Percentiles rank a stretch among this genome's conserved stretches.
Conservation (phyloP, 2,888 invertebrate species). For the Aphidius colemani region DNA sequence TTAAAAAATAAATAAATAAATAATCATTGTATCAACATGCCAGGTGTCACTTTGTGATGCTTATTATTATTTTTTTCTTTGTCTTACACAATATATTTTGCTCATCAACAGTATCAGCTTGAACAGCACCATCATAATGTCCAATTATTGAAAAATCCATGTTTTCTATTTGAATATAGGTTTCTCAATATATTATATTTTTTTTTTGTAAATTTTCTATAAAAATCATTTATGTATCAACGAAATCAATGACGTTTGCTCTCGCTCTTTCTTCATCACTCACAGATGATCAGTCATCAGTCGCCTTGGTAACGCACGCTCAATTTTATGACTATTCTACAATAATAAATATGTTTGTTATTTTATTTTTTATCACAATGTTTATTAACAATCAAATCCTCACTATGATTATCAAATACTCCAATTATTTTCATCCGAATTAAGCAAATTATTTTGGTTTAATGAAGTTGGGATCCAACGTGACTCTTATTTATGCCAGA, state of each 20-base stretch:
- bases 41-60: slow-evolving; percentile 9
- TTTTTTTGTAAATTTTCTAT: slow-evolving; percentile 26
- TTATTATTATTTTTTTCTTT: slow-evolving; percentile 27
- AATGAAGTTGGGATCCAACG: too few relatives aligned
- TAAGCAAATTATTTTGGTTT: too few relatives aligned
- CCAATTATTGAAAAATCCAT: slow-evolving; percentile 54
- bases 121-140: slow-evolving; percentile 50
- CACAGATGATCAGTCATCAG: slow-evolving; percentile 43
- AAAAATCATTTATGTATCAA: slow-evolving; percentile 8
- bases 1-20: not conserved
- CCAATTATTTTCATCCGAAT: too few relatives aligned
- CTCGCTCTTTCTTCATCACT: slow-evolving; percentile 41
- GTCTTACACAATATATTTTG: slow-evolving; percentile 51
- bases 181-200: slow-evolving; percentile 31
- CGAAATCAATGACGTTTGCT: slow-evolving; percentile 25
- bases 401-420: too few relatives aligned
- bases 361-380: too few relatives aligned
- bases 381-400: too few relatives aligned
- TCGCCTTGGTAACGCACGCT: slow-evolving; percentile 49
- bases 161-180: slow-evolving; percentile 31
- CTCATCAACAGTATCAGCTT: slow-evolving; percentile 43
- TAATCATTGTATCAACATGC: not conserved
- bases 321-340: too few relatives aligned
- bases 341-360: too few relatives aligned
- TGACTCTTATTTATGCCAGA: too few relatives aligned